phyloP scores from a whole-genome alignment of 2,888 invertebrate species.

The Alsophila aescularia region DNA sequence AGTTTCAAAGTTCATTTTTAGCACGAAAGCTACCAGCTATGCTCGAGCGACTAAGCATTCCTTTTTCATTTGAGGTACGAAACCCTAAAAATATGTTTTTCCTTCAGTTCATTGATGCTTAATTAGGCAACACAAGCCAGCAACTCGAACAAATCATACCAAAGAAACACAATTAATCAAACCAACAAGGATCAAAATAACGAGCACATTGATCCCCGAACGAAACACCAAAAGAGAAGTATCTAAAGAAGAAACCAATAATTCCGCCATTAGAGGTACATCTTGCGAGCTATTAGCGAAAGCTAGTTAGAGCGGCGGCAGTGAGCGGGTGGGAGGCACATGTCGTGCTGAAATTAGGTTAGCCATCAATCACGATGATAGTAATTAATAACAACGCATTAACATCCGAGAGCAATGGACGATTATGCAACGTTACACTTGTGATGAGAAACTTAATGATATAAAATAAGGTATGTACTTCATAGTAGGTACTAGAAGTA shows the following conservation, averaged over 20 bases:
- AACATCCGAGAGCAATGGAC: slow-evolving; percentile 26
- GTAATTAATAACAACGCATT: slow-evolving; percentile 45
- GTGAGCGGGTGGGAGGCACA: slow-evolving; percentile 33
- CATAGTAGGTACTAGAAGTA: too few species aligned
- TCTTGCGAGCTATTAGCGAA: slow-evolving; percentile 37
- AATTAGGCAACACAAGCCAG: too few species aligned
- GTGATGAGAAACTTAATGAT: neutral
- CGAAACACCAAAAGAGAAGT: neutral
- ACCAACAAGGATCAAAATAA: neutral
- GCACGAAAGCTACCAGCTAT: too few species aligned
- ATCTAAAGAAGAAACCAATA: slow-evolving; percentile 9
- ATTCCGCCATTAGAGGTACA: slow-evolving; percentile 12
- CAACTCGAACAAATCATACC: too few species aligned
- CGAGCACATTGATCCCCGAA: neutral
- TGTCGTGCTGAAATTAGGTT: slow-evolving; percentile 49
- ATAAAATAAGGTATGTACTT: neutral
- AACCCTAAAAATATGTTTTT: too few species aligned
- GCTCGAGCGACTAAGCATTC: too few species aligned
- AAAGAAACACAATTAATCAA: neutral
- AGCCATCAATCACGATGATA: slow-evolving; percentile 57
- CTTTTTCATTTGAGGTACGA: too few species aligned
- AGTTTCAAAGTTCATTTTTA: too few species aligned
- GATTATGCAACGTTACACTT: slow-evolving; percentile 16
- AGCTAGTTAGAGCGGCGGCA: slow-evolving; percentile 47
- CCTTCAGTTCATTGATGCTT: too few species aligned